Evolutionary conservation across 1,140 invertebrate species (phyloP).

Genomic region (Danaus melanippus): DNA sequence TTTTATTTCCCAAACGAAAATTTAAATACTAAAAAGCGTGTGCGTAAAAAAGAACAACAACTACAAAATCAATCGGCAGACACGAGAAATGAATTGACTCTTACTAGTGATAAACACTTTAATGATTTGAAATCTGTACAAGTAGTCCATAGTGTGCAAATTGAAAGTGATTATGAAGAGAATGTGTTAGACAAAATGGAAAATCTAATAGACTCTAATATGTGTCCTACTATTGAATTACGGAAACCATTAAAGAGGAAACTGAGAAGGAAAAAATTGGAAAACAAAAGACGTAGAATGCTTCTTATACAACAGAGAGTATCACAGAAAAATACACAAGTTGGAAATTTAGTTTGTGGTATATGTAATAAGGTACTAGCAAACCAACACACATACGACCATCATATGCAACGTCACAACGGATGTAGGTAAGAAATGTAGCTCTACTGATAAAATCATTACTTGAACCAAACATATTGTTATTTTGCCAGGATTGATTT

Average conservation of each 20-base stretch:
- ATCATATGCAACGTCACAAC: constrained; percentile 55
- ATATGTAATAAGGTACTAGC: constrained; percentile 45
- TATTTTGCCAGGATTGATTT: too few relatives aligned
- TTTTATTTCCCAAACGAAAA: constrained; percentile 31
- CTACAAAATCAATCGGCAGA: background rate
- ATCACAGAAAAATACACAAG: constrained; percentile 12
- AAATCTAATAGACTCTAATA: constrained; percentile 11
- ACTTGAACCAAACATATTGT: too few relatives aligned
- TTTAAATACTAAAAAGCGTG: constrained; percentile 3
- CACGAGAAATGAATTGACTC: background rate
- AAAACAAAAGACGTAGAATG: constrained; percentile 7
- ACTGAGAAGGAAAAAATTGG: constrained; percentile 11
- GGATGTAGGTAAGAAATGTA: constrained; percentile 26
- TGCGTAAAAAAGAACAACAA: constrained; percentile 5
- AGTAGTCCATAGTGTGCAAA: background rate
- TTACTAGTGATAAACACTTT: background rate
- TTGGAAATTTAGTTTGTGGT: constrained; percentile 30
- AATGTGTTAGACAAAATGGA: constrained; percentile 19
- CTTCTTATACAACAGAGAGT: constrained; percentile 6
- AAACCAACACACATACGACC: constrained; percentile 41
- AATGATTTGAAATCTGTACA: background rate
- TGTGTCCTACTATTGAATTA: constrained; percentile 1
- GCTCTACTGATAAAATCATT: too few relatives aligned
- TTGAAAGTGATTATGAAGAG: background rate
- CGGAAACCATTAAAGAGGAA: constrained; percentile 12